Evolutionary conservation across 2,797 vertebrate genomes (phyloP).

Genomic region (Sebastiscus tertius): DNA sequence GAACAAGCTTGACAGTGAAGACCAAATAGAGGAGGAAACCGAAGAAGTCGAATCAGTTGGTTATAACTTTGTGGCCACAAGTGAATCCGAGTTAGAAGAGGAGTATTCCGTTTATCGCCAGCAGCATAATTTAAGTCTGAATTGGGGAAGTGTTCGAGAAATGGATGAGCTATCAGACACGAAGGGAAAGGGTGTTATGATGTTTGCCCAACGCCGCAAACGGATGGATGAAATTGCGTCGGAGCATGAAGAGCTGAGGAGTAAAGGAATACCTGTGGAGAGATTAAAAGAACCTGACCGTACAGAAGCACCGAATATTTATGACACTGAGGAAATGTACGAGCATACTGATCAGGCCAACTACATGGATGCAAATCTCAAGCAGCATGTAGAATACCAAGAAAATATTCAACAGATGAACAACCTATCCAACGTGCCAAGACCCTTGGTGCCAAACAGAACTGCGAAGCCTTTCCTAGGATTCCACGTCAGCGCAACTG

Average conservation of each 20-base stretch:
- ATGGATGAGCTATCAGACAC: conserved; percentile 93
- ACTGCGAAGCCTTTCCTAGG: conserved; percentile 92
- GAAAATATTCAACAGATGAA: conserved; percentile 67
- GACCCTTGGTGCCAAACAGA: conserved; percentile 85
- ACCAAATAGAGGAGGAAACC: conserved; percentile 77
- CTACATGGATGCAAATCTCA: conserved; percentile 74
- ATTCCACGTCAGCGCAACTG: conserved; percentile 74
- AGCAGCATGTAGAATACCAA: conserved; percentile 61
- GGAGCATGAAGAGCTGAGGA: conserved; percentile 88
- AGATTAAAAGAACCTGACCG: conserved; percentile 51
- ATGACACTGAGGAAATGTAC: conserved; percentile 55
- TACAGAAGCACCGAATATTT: conserved; percentile 33
- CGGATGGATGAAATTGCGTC: conserved; percentile 91
- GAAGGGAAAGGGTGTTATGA: conserved; percentile 92
- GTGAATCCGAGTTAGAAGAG: conserved; percentile 90
- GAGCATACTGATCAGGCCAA: conserved; percentile 58
- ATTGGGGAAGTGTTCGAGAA: conserved; percentile 84
- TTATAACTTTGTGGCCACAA: conserved; percentile 83
- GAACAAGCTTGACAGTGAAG: conserved; percentile 77
- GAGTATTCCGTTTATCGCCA: conserved; percentile 82
- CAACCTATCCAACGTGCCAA: conserved; percentile 72
- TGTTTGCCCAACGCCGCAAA: conserved; percentile 94
- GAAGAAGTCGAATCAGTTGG: conserved; percentile 79
- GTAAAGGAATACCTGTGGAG: conserved; percentile 73
- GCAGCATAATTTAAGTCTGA: conserved; percentile 80